Conservation (phyloP, 2,113 vertebrate genomes). For the Hippocampus barbouri region DNA sequence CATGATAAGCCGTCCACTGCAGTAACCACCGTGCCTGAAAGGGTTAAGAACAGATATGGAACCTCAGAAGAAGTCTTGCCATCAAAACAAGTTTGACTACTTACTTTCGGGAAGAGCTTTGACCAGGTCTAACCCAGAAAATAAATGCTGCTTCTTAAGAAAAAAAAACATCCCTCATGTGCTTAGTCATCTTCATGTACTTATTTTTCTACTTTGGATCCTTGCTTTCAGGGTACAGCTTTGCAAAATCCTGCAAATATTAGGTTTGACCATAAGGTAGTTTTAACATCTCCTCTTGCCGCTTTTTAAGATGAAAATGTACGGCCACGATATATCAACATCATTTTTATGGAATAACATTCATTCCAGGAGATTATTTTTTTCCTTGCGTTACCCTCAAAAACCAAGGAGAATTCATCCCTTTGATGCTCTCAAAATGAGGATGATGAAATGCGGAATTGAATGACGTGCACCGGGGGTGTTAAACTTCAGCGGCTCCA, state of each 20-base stretch:
- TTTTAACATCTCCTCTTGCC: not conserved
- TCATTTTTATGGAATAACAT: not conserved
- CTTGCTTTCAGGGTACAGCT: not conserved
- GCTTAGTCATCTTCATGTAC: slow-evolving; percentile 23
- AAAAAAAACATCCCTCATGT: slow-evolving; percentile 1
- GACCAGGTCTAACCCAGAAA: slow-evolving; percentile 8
- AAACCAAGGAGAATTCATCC: not conserved
- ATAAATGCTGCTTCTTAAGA: slow-evolving; percentile 12
- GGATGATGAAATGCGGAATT: not conserved
- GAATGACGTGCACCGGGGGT: not conserved
- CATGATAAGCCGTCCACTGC: no score
- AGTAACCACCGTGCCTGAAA: not conserved
- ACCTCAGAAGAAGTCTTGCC: not conserved
- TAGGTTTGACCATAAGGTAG: not conserved
- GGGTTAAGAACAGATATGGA: not conserved
- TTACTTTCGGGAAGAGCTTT: not conserved
- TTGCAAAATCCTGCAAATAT: slow-evolving; percentile 7
- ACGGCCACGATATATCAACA: not conserved
- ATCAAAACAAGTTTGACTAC: slow-evolving; percentile 1
- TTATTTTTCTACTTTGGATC: slow-evolving; percentile 14
- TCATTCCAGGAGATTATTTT: not conserved
- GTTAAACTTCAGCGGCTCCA: not conserved
- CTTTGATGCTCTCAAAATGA: not conserved
- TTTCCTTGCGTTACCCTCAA: not conserved
- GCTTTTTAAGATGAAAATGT: not conserved